A percentile compares a stretch with the other conserved stretches of the same genome.
These are phyloP conservation scores for Poeciliopsis retropinna DNA, from an alignment of 2,113 vertebrate species.

Conservation along the genomic window DNA sequence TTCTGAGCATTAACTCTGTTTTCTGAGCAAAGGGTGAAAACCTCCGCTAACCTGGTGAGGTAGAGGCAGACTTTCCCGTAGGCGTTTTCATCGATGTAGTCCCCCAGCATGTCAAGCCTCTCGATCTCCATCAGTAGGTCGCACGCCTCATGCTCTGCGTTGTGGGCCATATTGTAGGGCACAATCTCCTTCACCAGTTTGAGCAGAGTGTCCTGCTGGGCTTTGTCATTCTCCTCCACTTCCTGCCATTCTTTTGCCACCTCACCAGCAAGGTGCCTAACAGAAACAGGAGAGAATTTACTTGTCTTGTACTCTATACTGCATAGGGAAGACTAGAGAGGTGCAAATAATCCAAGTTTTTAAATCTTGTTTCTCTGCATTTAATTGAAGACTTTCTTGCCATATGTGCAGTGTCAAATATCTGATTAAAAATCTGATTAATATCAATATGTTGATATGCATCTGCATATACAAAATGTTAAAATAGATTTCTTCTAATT, in stretches of 20 bases:
- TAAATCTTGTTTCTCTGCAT: too few species aligned
- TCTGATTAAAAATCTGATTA: too few species aligned
- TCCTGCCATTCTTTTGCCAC: conserved; percentile 99
- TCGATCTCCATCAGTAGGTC: conserved; percentile 99
- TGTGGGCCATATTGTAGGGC: conserved; percentile 98
- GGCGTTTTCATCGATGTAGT: conserved; percentile 95
- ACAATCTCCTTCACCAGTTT: conserved; percentile 96
- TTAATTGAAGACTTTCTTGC: too few species aligned
- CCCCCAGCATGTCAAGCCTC: conserved; percentile 94
- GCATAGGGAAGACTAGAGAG: too few species aligned
- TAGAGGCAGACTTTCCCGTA: conserved; percentile 99
- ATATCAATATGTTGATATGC: too few species aligned
- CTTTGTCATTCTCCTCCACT: conserved; percentile 92
- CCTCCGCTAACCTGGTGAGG: conserved; percentile 86
- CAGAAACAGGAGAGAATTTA: not conserved
- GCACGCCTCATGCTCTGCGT: conserved; percentile 96
- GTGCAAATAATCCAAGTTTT: too few species aligned
- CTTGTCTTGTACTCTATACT: too few species aligned
- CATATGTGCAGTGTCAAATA: too few species aligned
- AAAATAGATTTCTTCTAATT: too few species aligned
- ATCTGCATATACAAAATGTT: too few species aligned
- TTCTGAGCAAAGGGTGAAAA: not conserved
- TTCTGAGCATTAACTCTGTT: not conserved
- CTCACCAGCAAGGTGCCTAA: conserved; percentile 93
- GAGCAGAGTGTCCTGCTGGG: conserved; percentile 90